Base-by-base conservation (phyloP, 2,797 vertebrate species). In the Pristis pectinata region DNA sequence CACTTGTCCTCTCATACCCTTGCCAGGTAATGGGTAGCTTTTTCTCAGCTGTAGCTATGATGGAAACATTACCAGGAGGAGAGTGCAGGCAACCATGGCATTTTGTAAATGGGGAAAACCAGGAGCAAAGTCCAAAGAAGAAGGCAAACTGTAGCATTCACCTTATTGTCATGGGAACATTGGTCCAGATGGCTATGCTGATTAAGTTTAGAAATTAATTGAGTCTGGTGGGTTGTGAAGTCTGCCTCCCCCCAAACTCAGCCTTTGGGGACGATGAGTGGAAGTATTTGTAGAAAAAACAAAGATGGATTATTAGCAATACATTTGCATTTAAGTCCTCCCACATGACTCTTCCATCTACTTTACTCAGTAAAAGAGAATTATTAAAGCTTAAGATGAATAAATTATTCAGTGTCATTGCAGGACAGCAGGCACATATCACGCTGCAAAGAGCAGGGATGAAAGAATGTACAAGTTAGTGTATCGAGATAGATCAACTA, bases 281-380 rank as follows among this genome's bases (percentile, higher is more conserved):
- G 30, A 41, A 41, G 7, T 41, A 91, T 91, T 67, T 41, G 3
- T 64, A n/a, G n/a, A 64, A 67, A 67, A 24, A 67, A 64, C 91
- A n/a, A 61, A 24, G 22, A 24, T 61, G n/a, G 59, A 67, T 67
- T 64, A 67, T 91, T 22, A 91, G n/a, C 87, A 1, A 67, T 41
- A 24, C n/a, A 64, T 41, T 91, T 67, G 87, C 24, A n/a, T 87
- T 91, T 91, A 89, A 89, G 19, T 64, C 59, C 15, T 67, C 87
- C n/a, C 61, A 24, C 22, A 64, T 30, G 7, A 41, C 34, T 41
- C 17, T 5, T 41, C 6, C 19, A 24, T 67, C 19, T 10, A 24
- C 59, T 91, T 64, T 91, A n/a, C n/a, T 37, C 19, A n/a, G n/a
- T 67, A 61, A 91, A 91, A 67, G 87, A 91, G 87, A 91, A 91